A percentile compares a stretch with the other conserved stretches of the same genome.
Conservation (phyloP, 1,140 invertebrate species). For the Mamestra configurata region DNA sequence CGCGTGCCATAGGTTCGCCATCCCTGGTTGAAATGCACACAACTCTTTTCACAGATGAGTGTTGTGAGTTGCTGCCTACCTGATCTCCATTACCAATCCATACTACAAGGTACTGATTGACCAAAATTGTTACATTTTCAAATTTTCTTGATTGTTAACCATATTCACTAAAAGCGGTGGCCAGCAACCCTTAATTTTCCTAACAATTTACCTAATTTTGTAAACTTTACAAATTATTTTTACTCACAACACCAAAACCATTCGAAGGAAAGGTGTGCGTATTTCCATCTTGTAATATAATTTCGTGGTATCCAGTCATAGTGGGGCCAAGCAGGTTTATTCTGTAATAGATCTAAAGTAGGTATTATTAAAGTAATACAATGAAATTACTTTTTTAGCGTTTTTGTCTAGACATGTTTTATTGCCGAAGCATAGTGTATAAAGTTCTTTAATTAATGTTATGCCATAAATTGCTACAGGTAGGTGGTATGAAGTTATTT, state of each 20-base stretch:
- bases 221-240: slow-evolving; percentile 21
- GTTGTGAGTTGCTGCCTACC: no score
- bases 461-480: neutral
- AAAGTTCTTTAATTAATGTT: neutral
- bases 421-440: slow-evolving; percentile 2
- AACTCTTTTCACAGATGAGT: no score
- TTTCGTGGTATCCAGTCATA: slow-evolving; percentile 18
- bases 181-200: neutral
- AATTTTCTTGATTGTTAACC: neutral
- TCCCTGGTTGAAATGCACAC: no score
- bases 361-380: neutral
- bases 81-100: no score
- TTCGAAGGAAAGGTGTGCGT: slow-evolving; percentile 7
- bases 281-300: slow-evolving; percentile 31
- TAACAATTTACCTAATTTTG: slow-evolving; percentile 10
- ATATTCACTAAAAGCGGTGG: neutral
- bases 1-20: no score
- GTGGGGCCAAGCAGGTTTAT: neutral
- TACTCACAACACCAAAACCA: slow-evolving; percentile 7
- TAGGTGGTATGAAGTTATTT: no score
- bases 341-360: neutral
- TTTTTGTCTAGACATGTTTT: neutral
- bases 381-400: neutral
- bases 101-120: no score
- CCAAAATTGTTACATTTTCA: no score